Conservation (phyloP, 2,888 invertebrate genomes). For the Macrosoma leucophasiata region DNA sequence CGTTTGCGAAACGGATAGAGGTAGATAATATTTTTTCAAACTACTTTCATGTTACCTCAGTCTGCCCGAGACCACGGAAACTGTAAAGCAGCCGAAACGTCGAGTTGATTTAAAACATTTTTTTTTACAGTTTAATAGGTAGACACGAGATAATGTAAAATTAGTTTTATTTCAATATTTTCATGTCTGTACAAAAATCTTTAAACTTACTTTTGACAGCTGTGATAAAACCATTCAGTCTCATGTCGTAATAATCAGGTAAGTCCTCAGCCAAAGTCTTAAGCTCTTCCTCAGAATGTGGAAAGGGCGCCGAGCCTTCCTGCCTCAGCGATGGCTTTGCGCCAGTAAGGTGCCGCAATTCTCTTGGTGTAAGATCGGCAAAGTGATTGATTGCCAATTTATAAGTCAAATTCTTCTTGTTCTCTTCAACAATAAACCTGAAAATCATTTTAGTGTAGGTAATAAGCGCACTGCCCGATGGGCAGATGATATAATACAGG, state of each 20-base stretch:
- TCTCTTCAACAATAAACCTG: no score
- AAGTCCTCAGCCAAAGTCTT: constrained; percentile 28
- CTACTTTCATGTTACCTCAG: neutral
- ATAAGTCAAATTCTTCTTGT: no score
- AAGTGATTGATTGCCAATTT: no score
- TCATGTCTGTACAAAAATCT: neutral
- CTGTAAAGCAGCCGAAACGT: neutral
- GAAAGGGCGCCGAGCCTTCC: no score
- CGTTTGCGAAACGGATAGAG: neutral
- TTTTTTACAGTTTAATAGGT: neutral
- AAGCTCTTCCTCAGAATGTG: constrained; percentile 37
- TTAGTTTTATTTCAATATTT: neutral
- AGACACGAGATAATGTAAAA: neutral
- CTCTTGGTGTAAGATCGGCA: no score
- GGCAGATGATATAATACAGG: no score
- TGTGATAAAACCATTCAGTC: constrained; percentile 42
- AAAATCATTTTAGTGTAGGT: no score
- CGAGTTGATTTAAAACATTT: neutral
- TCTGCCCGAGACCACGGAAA: no score
- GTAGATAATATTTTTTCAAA: neutral
- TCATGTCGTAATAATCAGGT: constrained; percentile 44
- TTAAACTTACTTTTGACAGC: constrained; percentile 47
- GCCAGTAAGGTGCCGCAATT: no score
- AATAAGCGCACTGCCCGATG: no score
- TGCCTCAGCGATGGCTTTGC: no score